Conservation (phyloP, 2,797 vertebrate genomes). For the Gallinago solitaria region DNA sequence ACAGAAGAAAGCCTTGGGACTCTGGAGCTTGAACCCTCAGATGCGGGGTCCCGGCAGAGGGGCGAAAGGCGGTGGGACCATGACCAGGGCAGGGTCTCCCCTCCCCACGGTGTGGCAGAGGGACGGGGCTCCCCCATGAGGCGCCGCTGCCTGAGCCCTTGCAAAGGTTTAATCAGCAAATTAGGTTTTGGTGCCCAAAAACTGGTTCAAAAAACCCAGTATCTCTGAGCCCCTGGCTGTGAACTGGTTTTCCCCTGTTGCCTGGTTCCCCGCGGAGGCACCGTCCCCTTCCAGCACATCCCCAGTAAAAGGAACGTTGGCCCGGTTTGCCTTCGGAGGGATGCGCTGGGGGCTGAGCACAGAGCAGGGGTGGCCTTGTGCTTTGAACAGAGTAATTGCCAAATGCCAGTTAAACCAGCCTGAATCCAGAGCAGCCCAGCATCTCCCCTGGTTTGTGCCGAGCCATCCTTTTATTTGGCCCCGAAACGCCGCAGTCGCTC, state of each 20-base stretch:
- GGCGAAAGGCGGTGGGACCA: background rate
- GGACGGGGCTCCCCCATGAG: background rate
- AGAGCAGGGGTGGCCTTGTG: background rate
- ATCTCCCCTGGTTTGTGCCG: background rate
- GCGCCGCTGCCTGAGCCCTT: background rate
- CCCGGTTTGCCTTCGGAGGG: accelerated
- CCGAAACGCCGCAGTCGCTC: accelerated
- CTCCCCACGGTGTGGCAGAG: background rate
- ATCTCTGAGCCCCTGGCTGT: background rate
- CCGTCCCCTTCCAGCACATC: background rate
- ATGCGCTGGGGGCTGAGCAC: background rate
- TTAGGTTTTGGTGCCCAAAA: background rate
- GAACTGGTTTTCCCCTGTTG: background rate
- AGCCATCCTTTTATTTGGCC: background rate
- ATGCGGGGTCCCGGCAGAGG: background rate
- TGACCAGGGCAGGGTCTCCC: background rate
- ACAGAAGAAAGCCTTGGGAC: background rate
- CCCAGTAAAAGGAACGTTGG: background rate
- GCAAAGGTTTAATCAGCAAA: background rate
- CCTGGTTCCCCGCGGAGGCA: background rate
- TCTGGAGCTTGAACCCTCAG: background rate
- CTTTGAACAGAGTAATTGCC: background rate
- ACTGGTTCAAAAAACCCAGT: background rate
- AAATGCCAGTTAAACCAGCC: background rate
- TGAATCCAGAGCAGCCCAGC: background rate